Conservation (phyloP, 1,140 invertebrate genomes). For the Camponotus floridanus region DNA sequence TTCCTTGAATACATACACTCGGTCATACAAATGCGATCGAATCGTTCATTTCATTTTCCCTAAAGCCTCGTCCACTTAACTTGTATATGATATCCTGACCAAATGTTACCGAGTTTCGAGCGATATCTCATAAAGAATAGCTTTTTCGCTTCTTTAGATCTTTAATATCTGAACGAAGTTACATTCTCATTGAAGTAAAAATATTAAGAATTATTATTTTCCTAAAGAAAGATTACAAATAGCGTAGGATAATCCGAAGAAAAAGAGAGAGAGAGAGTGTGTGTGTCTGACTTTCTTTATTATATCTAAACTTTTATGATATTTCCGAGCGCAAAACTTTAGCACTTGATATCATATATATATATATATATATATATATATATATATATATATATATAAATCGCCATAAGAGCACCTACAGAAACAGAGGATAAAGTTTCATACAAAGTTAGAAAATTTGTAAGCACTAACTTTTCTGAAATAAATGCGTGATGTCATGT, state of each 20-base stretch:
- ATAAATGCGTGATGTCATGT: background rate
- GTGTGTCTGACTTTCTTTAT: conserved; percentile 8
- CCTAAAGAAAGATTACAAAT: background rate
- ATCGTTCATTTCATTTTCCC: background rate
- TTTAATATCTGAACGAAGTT: background rate
- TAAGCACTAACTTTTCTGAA: background rate
- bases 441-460: conserved; percentile 26
- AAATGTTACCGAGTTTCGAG: conserved; percentile 6
- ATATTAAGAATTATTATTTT: background rate
- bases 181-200: conserved; percentile 10
- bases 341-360: background rate
- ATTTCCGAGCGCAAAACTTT: background rate
- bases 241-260: background rate
- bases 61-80: background rate
- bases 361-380: background rate
- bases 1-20: background rate
- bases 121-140: background rate
- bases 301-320: background rate
- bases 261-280: background rate
- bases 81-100: background rate
- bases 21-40: background rate
- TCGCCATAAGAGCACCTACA: too few species aligned
- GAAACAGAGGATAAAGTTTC: background rate
- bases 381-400: background rate
- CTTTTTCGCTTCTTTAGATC: background rate